Evolutionary conservation across 2,888 invertebrate genomes (phyloP).

Genomic region (Gastrophysa polygoni): DNA sequence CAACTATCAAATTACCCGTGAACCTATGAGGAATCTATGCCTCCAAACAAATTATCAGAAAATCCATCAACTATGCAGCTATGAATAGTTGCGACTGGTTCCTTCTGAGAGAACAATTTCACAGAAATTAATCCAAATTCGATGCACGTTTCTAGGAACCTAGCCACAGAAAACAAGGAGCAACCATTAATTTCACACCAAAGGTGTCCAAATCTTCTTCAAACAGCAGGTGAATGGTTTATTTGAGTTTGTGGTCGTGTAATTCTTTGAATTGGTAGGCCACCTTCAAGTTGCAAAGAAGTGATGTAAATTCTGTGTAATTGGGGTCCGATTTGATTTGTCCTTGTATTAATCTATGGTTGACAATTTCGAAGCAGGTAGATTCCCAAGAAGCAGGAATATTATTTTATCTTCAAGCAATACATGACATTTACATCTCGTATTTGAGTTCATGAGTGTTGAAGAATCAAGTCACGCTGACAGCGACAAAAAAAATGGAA

Average conservation of each 20-base stretch:
- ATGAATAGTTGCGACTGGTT: slow-evolving; percentile 21
- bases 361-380: too few relatives aligned
- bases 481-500: too few relatives aligned
- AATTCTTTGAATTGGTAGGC: too few relatives aligned
- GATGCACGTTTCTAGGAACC: slow-evolving; percentile 28
- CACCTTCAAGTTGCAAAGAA: too few relatives aligned
- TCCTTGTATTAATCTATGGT: too few relatives aligned
- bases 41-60: slow-evolving; percentile 28
- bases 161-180: slow-evolving; percentile 28
- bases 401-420: too few relatives aligned
- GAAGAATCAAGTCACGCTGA: too few relatives aligned
- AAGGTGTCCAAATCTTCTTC: slow-evolving; percentile 28
- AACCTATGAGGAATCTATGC: slow-evolving; percentile 25
- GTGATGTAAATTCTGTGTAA: too few relatives aligned
- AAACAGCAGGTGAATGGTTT: slow-evolving; percentile 21
- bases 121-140: slow-evolving; percentile 31
- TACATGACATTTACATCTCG: too few relatives aligned
- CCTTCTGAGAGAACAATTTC: slow-evolving; percentile 26
- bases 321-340: too few relatives aligned
- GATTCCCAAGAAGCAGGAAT: too few relatives aligned
- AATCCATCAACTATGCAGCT: slow-evolving; percentile 24
- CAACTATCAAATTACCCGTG: slow-evolving; percentile 12
- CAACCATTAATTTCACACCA: slow-evolving; percentile 28
- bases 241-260: slow-evolving; percentile 16
- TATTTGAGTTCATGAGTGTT: too few relatives aligned